Evolutionary conservation across 2,888 invertebrate species (phyloP), one percentile per base, ranked within the genome.

Genomic region (Phasia obesa): DNA sequence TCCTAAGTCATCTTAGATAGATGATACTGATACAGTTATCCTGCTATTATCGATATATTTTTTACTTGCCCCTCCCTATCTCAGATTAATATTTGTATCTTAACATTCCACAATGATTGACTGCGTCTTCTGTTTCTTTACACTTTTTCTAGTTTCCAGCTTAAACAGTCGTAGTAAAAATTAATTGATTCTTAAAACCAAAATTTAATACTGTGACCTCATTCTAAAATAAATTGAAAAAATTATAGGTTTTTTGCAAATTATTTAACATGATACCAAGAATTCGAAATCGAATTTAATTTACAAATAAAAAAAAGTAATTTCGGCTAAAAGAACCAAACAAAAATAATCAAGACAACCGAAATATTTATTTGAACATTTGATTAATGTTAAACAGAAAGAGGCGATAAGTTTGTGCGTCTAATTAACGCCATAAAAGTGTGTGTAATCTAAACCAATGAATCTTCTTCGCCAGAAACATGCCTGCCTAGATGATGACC

Each of bases 341-440:
- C 31, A 57, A 65, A 47, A 35, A 57, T 9, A 38, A 23, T 19
- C 9, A 59, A 49, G 7, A 42, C 64, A 74, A 70, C 15, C 47
- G 65, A 78, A 75, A 75, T 83, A 71, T 83, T 79, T 80, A 27
- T 80, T 59, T 49, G 19, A 79, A 73, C 71, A 67, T 83, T 83
- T 79, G 83, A 83, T 85, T 81, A 85, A 84, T 83, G 84, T 71
- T 75, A 55, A 81, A 84, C 78, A 84, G 81, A 75, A 82, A 78
- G 65, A 80, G 82, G 77, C 82, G 81, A 85, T 81, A 73, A 80
- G 76, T 84, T 81, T 73, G 60, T 71, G 69, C 80, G 74, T 69
- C 84, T 85, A 78, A 84, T 85, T 85, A 85, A 85, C 85, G 85
- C 82, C 81, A 76, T 76, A 85, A 83, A 79, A 83, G 75, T 65